Percentiles rank a stretch among this genome's conserved stretches.
Evolutionary conservation across 2,888 invertebrate species (phyloP).

Genomic region (Drosophila yooni): DNA sequence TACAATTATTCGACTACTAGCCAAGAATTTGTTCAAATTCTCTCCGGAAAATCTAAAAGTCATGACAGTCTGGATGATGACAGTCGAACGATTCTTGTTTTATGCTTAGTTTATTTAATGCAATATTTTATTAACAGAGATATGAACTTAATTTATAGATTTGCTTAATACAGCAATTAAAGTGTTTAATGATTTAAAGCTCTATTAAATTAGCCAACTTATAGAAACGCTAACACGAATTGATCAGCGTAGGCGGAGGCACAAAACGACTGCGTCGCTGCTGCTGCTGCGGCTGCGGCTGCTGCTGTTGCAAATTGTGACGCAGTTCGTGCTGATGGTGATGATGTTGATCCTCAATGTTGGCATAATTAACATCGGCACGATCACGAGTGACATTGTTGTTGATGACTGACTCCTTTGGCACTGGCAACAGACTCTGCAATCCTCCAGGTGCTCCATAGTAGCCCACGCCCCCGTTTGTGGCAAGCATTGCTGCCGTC

Average conservation of each 20-base stretch:
- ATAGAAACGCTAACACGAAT: slow-evolving; percentile 79
- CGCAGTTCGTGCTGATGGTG: slow-evolving; percentile 26
- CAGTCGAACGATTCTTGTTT: slow-evolving; percentile 4
- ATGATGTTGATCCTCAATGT: slow-evolving; percentile 62
- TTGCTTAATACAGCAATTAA: slow-evolving; percentile 15
- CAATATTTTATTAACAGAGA: slow-evolving; percentile 1
- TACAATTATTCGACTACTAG: background rate
- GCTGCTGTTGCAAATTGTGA: slow-evolving; percentile 43
- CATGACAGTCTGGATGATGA: background rate
- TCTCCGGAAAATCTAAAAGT: background rate
- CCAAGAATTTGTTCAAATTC: background rate
- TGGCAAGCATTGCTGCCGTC: slow-evolving; percentile 37
- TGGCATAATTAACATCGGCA: slow-evolving; percentile 68
- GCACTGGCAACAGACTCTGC: slow-evolving; percentile 74
- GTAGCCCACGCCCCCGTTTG: slow-evolving; percentile 47
- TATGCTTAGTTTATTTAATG: slow-evolving; percentile 29
- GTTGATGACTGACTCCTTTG: slow-evolving; percentile 55
- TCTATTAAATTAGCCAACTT: slow-evolving; percentile 38
- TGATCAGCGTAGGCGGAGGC: slow-evolving; percentile 62
- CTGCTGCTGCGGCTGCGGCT: slow-evolving; percentile 3
- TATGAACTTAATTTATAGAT: slow-evolving; percentile 7
- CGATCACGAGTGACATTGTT: slow-evolving; percentile 35
- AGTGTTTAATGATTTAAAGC: slow-evolving; percentile 53
- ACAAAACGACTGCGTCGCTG: slow-evolving; percentile 53
- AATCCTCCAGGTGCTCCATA: slow-evolving; percentile 84